A percentile compares a stretch with the other conserved stretches of the same genome.
Evolutionary conservation across 2,888 invertebrate genomes (phyloP).

Genomic region (Eucera pruinosa): DNA sequence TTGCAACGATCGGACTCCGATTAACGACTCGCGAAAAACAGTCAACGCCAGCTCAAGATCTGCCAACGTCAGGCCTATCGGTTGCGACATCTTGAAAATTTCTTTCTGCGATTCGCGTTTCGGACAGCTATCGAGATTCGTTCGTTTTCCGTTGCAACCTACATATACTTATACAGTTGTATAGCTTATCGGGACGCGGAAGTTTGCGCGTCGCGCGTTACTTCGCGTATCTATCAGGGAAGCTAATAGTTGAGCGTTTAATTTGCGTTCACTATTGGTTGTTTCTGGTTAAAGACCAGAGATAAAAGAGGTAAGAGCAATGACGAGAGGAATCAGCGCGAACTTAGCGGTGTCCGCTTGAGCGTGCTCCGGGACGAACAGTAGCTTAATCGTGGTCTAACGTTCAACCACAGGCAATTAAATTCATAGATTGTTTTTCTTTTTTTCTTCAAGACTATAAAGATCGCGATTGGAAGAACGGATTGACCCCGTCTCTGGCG

Average conservation of each 20-base stretch:
- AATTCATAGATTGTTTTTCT: constrained; percentile 34
- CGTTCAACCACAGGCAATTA: constrained; percentile 44
- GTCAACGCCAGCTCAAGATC: not conserved
- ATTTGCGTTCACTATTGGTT: not conserved
- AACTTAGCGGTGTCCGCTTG: too few species aligned
- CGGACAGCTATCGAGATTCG: too few species aligned
- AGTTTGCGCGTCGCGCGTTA: too few species aligned
- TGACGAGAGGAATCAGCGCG: too few species aligned
- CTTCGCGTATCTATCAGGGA: constrained; percentile 14
- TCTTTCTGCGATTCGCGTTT: too few species aligned
- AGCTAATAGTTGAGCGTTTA: not conserved
- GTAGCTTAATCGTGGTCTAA: constrained; percentile 9
- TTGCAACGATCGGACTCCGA: constrained; percentile 28
- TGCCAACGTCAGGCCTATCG: too few species aligned
- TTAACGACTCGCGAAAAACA: constrained; percentile 15
- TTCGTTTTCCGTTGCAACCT: too few species aligned
- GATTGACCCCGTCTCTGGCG: constrained; percentile 49
- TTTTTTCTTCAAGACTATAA: constrained; percentile 49
- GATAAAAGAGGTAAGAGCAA: too few species aligned
- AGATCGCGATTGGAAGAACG: constrained; percentile 51
- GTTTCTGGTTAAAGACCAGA: not conserved
- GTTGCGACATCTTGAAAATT: too few species aligned
- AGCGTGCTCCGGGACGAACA: too few species aligned
- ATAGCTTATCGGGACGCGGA: too few species aligned
- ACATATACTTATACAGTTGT: too few species aligned